Evolutionary conservation across 2,113 vertebrate species (phyloP), one percentile per base, ranked within the genome.

Genomic region (Caloenas nicobarica): DNA sequence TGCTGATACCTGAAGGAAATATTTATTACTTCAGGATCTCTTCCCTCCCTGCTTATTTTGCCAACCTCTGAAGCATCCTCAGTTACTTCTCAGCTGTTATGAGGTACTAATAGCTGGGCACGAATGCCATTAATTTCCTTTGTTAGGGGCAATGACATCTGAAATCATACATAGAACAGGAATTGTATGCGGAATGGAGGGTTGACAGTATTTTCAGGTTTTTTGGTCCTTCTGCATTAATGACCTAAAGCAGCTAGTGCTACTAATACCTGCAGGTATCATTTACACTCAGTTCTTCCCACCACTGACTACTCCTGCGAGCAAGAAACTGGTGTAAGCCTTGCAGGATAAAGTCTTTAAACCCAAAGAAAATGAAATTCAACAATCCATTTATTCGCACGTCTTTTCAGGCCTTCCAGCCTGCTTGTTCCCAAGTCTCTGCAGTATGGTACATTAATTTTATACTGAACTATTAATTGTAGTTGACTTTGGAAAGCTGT

Each of bases 401-500:
- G 46, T 73, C 80, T 85, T 87, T 86, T 65, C 53, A 85, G 69
- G 53, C 77, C 44, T 92, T 89, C 64, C 81, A 92, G 69, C 24
- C 28, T 73, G 25, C 81, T 66, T 46, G 33, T 44, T 77, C 81
- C 66, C 69, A 76, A 76, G 77, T 17, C 78, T 78, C 48, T 69
- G 61, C 64, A 48, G 65, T 3, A 72, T 1, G 56, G n/a, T 65
- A 89, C 48, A 84, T 89, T 91, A 92, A 90, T 92, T 95, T 96
- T 58, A 87, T 50, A 73, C 83, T 28, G 54, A 93, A 84, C 92
- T 95, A 77, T 82, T 95, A 96, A 93, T 91, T 96, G 88, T 34
- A 94, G 91, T 96, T 96, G 96, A 94, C 81, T 96, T 96, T 96
- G 81, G 66, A 96, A 87, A 93, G 95, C 86, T 95, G 70, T 91